Base-by-base conservation (phyloP, 2,113 vertebrate genomes). In the Mormyrus iriodes region DNA sequence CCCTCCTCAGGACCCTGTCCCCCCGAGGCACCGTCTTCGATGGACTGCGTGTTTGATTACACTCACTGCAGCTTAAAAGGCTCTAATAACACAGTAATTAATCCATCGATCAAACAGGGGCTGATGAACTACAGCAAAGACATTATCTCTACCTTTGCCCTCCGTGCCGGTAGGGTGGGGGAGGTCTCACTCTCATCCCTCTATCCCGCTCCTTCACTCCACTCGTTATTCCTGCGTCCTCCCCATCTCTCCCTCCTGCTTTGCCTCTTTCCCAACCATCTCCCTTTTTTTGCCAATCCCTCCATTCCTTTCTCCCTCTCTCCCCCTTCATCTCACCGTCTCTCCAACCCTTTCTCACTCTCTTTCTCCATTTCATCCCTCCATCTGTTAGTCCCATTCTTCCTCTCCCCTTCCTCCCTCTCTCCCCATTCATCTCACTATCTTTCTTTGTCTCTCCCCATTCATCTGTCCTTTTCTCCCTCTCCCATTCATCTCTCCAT, bases 251-350 rank as follows among this genome's bases (percentile, higher is more conserved):
- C 73, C 35, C 49, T 61, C 89, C 15, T 27, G 0, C 3, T 58
- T 19, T 58, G 52, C 79, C 90, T 79, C 90, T 69, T 52, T 42
- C 52, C 92, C 88, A 91, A 91, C 93, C 90, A 87, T 89, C 90
- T 91, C 92, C 65, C 85, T 93, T 93, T 96, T 90, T 95, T 97
- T 97, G 97, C 97, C 97, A 97, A 97, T 97, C 95, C 95, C 95
- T 31, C 96, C 96, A 96, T 97, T 96, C 48, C 7, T 83, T 88
- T 69, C 27, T 69, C 90, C 17, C 39, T 17, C 9, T 58, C 51
- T 53, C 61, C 76, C 90, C 61, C 90, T 65, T 46, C 44, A 88
- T 61, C 92, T 88, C 91, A 91, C 92, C 89, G 82, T 89, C 90
- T 91, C 91, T 76, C 86, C 10, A 12, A 10, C 58, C 58, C n/a